These are phyloP conservation scores for Phyllostomus hastatus DNA, from an alignment of 2,113 vertebrate species.

Conservation along the genomic window DNA sequence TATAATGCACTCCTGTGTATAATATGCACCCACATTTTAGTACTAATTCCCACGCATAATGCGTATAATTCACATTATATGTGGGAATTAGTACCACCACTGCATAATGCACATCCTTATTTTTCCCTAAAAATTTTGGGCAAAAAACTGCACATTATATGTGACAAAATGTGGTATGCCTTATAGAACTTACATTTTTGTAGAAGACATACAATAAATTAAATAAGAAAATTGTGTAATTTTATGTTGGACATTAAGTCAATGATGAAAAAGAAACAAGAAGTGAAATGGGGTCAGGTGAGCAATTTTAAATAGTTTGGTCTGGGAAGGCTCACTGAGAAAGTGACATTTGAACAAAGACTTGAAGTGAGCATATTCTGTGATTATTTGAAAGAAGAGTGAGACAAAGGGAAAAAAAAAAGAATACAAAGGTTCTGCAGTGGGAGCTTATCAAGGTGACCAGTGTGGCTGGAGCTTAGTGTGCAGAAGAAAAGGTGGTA, in stretches of 20 bases:
- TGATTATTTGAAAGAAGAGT: not conserved
- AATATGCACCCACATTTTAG: too few relatives aligned
- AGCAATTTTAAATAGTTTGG: not conserved
- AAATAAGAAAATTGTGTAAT: not conserved
- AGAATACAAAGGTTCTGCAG: not conserved
- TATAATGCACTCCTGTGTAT: too few relatives aligned
- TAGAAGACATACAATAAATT: not conserved
- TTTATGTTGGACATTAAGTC: not conserved
- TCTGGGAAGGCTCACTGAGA: not conserved
- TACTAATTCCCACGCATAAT: too few relatives aligned
- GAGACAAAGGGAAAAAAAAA: not conserved
- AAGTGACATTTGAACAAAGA: not conserved
- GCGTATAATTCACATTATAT: too few relatives aligned
- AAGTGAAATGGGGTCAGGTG: not conserved
- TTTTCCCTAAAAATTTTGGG: too few relatives aligned
- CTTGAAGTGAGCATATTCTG: not conserved
- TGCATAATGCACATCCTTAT: too few relatives aligned
- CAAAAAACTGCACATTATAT: too few relatives aligned
- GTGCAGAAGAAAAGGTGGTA: not conserved
- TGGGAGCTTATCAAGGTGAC: not conserved
- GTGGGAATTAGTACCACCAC: too few relatives aligned
- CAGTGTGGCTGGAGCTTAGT: not conserved
- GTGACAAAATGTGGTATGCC: not conserved
- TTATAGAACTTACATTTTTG: not conserved
- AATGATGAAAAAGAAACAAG: not conserved